These are phyloP conservation scores for Neodiprion lecontei DNA, from an alignment of 1,140 invertebrate species.

Conservation along the genomic window DNA sequence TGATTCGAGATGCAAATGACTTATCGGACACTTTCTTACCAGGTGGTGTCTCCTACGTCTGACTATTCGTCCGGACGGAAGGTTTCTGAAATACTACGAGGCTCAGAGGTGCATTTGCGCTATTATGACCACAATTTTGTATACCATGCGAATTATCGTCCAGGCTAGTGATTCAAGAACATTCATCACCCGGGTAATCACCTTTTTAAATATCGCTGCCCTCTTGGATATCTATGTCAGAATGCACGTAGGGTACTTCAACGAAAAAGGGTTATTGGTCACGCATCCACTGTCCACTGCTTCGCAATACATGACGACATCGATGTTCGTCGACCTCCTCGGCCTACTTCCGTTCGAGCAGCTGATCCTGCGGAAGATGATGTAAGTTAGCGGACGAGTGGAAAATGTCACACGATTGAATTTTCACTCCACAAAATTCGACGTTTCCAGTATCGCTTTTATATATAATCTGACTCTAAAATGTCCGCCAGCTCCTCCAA, in stretches of 20 bases:
- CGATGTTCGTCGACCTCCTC: constrained; percentile 53
- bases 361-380: not conserved
- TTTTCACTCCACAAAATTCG: not conserved
- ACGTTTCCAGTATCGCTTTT: too few species aligned
- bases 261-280: constrained; percentile 51
- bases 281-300: constrained; percentile 56
- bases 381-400: not conserved
- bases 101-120: not conserved
- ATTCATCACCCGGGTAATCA: not conserved
- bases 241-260: constrained; percentile 56
- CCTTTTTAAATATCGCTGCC: not conserved
- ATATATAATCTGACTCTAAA: too few species aligned
- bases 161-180: not conserved
- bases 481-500: constrained; percentile 32
- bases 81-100: not conserved
- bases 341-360: constrained; percentile 42
- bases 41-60: not conserved
- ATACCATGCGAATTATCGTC: not conserved
- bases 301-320: constrained; percentile 49
- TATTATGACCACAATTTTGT: not conserved
- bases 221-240: constrained; percentile 47
- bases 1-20: too few species aligned
- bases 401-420: not conserved
- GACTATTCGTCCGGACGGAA: constrained; percentile 1
- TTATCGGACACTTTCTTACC: not conserved